Conservation (phyloP, 2,797 vertebrate genomes). For the Lacerta agilis region DNA sequence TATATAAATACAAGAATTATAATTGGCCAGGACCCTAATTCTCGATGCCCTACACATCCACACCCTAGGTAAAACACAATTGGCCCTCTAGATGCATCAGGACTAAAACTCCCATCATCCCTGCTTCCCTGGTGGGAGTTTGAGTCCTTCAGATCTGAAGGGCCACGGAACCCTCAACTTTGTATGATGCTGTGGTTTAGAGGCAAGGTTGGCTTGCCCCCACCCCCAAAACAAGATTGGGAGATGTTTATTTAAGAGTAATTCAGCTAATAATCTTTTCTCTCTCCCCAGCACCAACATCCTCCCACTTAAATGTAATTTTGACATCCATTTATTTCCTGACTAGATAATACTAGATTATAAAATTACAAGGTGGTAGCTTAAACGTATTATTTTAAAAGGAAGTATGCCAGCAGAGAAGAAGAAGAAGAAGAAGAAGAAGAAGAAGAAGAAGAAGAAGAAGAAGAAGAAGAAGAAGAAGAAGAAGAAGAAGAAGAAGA, state of each 20-base stretch:
- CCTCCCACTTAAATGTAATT: not conserved
- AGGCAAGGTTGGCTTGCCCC: not conserved
- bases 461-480: not conserved
- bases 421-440: not conserved
- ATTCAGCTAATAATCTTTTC: not conserved
- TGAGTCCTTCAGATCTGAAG: no score
- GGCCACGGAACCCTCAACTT: no score
- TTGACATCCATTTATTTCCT: constrained; percentile 1
- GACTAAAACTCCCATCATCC: no score
- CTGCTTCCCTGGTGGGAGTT: no score
- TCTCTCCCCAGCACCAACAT: not conserved
- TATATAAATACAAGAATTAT: no score
- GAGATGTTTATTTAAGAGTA: constrained; percentile 6
- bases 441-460: not conserved
- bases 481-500: not conserved
- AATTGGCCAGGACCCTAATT: not conserved
- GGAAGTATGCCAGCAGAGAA: not conserved
- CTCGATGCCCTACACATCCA: not conserved
- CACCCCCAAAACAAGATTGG: not conserved
- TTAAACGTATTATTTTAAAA: not conserved
- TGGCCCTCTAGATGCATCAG: no score
- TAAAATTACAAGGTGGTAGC: not conserved
- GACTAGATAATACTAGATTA: constrained; percentile 3
- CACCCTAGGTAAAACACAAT: no score
- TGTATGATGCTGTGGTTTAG: not conserved